These are phyloP conservation scores for Cerastis rubricosa DNA, from an alignment of 2,888 invertebrate genomes.

Conservation along the genomic window DNA sequence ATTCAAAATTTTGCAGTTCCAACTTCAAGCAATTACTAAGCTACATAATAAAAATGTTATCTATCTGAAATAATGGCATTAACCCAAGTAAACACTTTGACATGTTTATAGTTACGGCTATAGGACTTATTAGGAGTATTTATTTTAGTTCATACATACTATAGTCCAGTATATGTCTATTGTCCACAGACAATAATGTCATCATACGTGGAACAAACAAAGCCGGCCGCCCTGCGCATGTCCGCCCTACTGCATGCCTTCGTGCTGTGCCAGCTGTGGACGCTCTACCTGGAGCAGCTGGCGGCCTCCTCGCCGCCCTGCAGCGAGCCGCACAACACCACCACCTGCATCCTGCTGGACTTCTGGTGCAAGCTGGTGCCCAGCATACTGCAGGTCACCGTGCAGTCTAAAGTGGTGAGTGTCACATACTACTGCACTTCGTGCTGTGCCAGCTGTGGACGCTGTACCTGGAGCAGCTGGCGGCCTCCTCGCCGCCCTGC, in stretches of 20 bases:
- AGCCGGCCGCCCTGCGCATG: constrained; percentile 95
- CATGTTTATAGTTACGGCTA: no score
- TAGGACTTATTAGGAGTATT: background rate
- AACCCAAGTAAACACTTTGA: no score
- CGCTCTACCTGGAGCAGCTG: constrained; percentile 98
- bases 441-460: no score
- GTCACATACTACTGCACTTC: no score
- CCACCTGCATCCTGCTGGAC: constrained; percentile 96
- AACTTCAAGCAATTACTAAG: no score
- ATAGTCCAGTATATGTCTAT: no score
- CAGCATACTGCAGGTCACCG: constrained; percentile 96
- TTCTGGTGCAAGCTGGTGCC: constrained; percentile 99
- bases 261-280: constrained; percentile 99
- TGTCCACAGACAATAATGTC: constrained; percentile 94
- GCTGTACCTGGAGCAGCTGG: no score
- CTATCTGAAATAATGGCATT: no score
- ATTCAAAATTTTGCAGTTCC: no score
- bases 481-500: no score
- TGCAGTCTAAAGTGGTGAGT: constrained; percentile 94
- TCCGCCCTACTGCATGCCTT: constrained; percentile 99
- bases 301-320: constrained; percentile 92
- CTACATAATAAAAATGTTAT: no score
- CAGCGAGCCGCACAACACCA: constrained; percentile 93
- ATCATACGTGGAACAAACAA: constrained; percentile 98
- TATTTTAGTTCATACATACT: no score